Evolutionary conservation across 2,888 invertebrate species (phyloP).

Genomic region (Acanthosoma haemorrhoidale): DNA sequence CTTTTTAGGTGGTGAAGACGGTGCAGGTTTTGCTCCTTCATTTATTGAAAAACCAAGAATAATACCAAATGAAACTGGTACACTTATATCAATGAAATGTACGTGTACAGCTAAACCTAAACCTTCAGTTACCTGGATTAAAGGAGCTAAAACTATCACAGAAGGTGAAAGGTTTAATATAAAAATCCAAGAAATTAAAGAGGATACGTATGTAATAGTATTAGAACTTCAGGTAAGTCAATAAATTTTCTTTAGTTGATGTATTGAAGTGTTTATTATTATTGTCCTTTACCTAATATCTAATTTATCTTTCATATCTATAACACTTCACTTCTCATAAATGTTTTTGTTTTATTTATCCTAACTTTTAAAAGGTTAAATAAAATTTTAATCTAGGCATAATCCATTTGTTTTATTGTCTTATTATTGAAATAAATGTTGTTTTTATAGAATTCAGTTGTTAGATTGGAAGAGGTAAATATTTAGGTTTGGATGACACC

Average conservation of each 20-base stretch:
- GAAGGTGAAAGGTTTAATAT: slow-evolving; percentile 81
- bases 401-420: too few relatives aligned
- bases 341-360: too few relatives aligned
- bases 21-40: slow-evolving; percentile 89
- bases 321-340: too few relatives aligned
- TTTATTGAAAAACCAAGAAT: slow-evolving; percentile 98
- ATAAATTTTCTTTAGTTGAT: not conserved
- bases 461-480: too few relatives aligned
- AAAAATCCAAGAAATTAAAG: slow-evolving; percentile 67
- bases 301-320: too few relatives aligned
- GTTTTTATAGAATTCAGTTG: too few relatives aligned
- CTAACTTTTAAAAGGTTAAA: too few relatives aligned
- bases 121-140: slow-evolving; percentile 91
- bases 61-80: slow-evolving; percentile 96
- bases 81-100: slow-evolving; percentile 95
- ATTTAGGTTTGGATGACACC: too few relatives aligned
- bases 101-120: slow-evolving; percentile 91
- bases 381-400: too few relatives aligned
- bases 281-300: slow-evolving; percentile 40
- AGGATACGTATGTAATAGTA: slow-evolving; percentile 81
- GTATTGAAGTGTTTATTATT: too few relatives aligned
- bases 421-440: too few relatives aligned
- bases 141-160: slow-evolving; percentile 78
- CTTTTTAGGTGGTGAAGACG: slow-evolving; percentile 76
- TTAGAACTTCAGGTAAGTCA: slow-evolving; percentile 67